Conservation (phyloP, 2,797 vertebrate genomes). For the Aphelocoma californica region DNA sequence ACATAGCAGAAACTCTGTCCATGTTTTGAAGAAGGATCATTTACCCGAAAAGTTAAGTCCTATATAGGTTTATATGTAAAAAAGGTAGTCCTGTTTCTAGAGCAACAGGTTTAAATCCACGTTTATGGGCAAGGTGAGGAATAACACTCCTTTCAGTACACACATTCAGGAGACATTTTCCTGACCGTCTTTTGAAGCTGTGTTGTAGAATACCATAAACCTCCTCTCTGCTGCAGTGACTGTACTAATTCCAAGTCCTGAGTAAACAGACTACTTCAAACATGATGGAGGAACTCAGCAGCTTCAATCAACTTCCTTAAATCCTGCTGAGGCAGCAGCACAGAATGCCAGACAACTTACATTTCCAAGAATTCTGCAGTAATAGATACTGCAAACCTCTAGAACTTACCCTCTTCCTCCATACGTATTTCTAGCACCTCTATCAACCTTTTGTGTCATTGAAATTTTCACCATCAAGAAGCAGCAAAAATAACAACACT, state of each 20-base stretch:
- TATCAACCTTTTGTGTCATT: not conserved
- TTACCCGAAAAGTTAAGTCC: not conserved
- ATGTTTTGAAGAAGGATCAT: not conserved
- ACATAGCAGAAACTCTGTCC: not conserved
- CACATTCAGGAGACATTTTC: conserved; percentile 26
- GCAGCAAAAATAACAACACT: not conserved
- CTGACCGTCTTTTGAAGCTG: not conserved
- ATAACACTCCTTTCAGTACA: conserved; percentile 41
- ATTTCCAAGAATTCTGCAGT: conserved; percentile 9
- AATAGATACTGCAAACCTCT: not conserved
- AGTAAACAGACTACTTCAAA: conserved; percentile 59
- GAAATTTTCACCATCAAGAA: not conserved
- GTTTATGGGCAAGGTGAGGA: conserved; percentile 14
- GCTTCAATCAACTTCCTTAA: conserved; percentile 56
- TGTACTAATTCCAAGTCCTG: conserved; percentile 51
- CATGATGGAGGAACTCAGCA: conserved; percentile 36
- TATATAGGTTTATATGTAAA: not conserved
- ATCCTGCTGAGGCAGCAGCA: conserved; percentile 46
- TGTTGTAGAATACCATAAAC: conserved; percentile 5
- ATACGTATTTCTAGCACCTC: not conserved
- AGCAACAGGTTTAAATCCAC: conserved; percentile 29
- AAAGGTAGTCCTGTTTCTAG: conserved; percentile 2
- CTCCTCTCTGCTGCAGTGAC: conserved; percentile 35
- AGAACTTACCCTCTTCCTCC: not conserved
- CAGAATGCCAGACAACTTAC: conserved; percentile 11